Percentiles rank a stretch among this genome's conserved stretches.
Conservation (phyloP, 2,888 invertebrate genomes). For the Tachystola acroxantha region DNA sequence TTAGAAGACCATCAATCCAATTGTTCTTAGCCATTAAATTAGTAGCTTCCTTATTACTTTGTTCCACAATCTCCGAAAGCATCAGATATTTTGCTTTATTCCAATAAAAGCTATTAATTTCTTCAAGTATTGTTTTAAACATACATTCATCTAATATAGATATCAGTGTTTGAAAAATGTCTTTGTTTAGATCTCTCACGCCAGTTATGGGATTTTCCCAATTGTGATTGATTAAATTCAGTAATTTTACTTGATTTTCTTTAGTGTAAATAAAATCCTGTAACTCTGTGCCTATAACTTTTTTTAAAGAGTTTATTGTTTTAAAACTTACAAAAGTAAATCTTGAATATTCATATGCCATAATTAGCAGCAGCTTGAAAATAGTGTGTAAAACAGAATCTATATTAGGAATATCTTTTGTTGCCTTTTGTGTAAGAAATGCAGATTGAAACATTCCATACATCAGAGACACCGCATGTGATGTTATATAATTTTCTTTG, state of each 20-base stretch:
- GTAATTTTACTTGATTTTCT: slow-evolving; percentile 51
- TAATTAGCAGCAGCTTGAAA: slow-evolving; percentile 40
- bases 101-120: slow-evolving; percentile 71
- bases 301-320: slow-evolving; percentile 61
- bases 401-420: slow-evolving; percentile 18
- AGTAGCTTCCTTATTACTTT: slow-evolving; percentile 24
- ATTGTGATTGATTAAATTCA: slow-evolving; percentile 76
- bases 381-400: slow-evolving; percentile 28
- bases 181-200: slow-evolving; percentile 71
- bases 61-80: slow-evolving; percentile 67
- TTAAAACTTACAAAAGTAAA: slow-evolving; percentile 73
- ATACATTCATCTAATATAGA: slow-evolving; percentile 30
- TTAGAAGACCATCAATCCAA: slow-evolving; percentile 50
- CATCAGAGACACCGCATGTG: slow-evolving; percentile 45
- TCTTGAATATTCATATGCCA: slow-evolving; percentile 72
- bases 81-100: slow-evolving; percentile 79
- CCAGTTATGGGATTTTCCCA: slow-evolving; percentile 80
- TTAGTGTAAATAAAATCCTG: slow-evolving; percentile 34
- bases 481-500: slow-evolving; percentile 23
- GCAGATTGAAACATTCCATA: slow-evolving; percentile 68
- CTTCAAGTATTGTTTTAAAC: slow-evolving; percentile 35
- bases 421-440: slow-evolving; percentile 31
- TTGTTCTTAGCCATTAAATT: slow-evolving; percentile 24
- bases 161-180: slow-evolving; percentile 61
- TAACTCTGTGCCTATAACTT: slow-evolving; percentile 47